A percentile compares a stretch with the other conserved stretches of the same genome.
Evolutionary conservation across 2,888 invertebrate species (phyloP).

Genomic region (Lasioglossum morio): DNA sequence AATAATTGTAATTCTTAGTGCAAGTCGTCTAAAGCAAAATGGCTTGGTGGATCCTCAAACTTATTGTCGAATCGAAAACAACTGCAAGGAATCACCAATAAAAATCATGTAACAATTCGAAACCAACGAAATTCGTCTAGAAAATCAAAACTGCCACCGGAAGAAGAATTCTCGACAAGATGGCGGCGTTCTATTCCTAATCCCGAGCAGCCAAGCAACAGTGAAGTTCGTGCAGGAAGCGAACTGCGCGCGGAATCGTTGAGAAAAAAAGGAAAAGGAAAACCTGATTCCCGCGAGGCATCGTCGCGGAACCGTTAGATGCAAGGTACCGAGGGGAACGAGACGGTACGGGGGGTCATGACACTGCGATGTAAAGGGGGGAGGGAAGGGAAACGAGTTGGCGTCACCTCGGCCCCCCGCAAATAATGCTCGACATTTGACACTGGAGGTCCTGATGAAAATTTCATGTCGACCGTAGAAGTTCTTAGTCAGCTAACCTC

Average conservation of each 20-base stretch:
- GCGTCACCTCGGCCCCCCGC: not conserved
- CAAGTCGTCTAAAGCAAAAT: too few relatives aligned
- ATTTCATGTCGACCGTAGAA: not conserved
- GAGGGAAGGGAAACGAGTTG: too few relatives aligned
- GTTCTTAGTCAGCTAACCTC: conserved; percentile 8
- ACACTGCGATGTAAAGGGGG: not conserved
- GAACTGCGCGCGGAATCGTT: not conserved
- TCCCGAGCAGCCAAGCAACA: not conserved
- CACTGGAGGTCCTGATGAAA: not conserved
- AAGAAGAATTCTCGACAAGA: not conserved
- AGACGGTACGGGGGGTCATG: not conserved
- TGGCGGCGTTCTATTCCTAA: not conserved
- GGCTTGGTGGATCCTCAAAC: too few relatives aligned
- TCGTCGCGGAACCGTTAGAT: conserved; percentile 12
- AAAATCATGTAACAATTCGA: too few relatives aligned
- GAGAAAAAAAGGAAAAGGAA: not conserved
- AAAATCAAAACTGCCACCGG: too few relatives aligned
- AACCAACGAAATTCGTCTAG: too few relatives aligned
- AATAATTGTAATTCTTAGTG: too few relatives aligned
- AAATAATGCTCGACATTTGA: conserved; percentile 13
- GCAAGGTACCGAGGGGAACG: not conserved
- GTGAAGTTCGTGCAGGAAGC: not conserved
- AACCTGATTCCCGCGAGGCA: not conserved
- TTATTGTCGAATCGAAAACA: too few relatives aligned
- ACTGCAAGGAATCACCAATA: too few relatives aligned